These are phyloP conservation scores for Himantopus leucocephalus DNA, from an alignment of 2,113 vertebrate species.

Conservation along the genomic window DNA sequence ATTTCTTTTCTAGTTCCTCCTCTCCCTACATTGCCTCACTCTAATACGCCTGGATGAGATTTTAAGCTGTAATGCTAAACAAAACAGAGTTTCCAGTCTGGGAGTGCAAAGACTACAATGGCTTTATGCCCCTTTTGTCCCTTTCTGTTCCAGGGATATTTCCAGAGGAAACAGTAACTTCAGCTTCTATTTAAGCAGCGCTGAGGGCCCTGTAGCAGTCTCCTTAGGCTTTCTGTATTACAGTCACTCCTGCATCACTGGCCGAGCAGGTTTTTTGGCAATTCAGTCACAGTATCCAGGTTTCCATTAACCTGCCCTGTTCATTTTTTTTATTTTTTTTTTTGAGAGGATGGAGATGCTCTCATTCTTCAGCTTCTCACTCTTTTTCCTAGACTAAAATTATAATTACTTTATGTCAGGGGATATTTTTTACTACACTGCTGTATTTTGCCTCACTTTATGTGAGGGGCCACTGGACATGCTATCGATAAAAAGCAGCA, in stretches of 20 bases:
- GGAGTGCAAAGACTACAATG: background rate
- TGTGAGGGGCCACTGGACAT: background rate
- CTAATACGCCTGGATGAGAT: accelerated
- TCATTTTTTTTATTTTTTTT: background rate
- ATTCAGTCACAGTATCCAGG: background rate
- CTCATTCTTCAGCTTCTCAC: background rate
- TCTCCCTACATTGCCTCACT: background rate
- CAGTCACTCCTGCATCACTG: background rate
- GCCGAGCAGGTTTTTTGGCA: background rate
- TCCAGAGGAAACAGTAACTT: background rate
- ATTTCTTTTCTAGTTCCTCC: background rate
- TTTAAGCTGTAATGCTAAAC: background rate
- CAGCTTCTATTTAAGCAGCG: background rate
- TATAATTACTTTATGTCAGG: background rate
- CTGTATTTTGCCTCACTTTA: background rate
- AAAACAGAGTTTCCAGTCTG: background rate
- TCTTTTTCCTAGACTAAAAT: background rate
- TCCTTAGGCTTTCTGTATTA: background rate
- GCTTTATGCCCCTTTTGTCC: background rate
- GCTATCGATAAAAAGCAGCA: background rate
- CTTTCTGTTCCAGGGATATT: background rate
- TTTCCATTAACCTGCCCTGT: background rate
- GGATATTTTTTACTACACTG: background rate
- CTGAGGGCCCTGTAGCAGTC: background rate
- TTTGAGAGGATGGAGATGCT: background rate